phyloP scores from a whole-genome alignment of 2,113 vertebrate species.

The Astatotilapia flaviijosephi region DNA sequence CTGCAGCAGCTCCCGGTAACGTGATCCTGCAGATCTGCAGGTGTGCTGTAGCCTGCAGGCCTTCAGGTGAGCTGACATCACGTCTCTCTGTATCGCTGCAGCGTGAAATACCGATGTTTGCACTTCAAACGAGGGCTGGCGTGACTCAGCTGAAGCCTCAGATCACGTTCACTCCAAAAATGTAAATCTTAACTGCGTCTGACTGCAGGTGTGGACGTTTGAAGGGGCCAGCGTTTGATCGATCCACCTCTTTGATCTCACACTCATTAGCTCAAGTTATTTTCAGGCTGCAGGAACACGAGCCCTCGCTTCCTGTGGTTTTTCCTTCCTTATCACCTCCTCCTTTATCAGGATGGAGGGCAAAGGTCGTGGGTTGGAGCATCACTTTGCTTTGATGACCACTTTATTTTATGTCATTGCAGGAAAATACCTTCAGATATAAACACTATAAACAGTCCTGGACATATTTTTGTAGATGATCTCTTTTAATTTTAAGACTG shows the following conservation, averaged over 20 bases:
- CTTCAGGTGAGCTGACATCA: neutral
- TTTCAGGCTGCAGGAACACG: neutral
- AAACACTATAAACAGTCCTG: neutral
- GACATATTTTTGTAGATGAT: neutral
- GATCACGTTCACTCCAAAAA: neutral
- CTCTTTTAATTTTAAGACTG: neutral
- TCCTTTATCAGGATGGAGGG: neutral
- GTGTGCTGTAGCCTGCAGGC: neutral
- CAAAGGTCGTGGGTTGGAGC: neutral
- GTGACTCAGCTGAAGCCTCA: neutral
- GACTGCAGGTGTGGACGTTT: neutral
- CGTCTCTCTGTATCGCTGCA: neutral
- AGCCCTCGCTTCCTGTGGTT: neutral
- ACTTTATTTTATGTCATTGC: neutral
- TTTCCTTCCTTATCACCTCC: neutral
- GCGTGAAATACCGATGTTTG: neutral
- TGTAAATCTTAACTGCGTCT: neutral
- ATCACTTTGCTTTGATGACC: neutral
- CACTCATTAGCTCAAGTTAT: neutral
- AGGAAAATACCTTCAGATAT: neutral
- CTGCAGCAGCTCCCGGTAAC: neutral
- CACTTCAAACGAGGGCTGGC: neutral
- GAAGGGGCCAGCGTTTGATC: neutral
- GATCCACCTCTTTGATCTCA: neutral
- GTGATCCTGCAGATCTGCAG: neutral